phyloP scores from a whole-genome alignment of 2,888 invertebrate genomes.

The Drosophila eohydei region DNA sequence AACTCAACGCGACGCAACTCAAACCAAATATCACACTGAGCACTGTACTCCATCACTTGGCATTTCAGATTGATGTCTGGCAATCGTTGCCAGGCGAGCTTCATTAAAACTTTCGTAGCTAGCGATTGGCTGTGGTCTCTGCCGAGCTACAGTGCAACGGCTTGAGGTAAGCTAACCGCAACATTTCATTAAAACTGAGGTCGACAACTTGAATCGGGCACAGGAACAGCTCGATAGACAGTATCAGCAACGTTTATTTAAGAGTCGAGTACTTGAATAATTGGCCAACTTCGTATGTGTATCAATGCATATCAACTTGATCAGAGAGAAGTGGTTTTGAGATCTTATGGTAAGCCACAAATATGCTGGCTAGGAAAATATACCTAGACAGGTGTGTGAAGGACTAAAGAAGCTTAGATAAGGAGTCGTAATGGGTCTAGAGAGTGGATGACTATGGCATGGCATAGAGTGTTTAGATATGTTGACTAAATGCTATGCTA shows the following conservation, averaged over 20 bases:
- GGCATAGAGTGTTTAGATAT: too few species aligned
- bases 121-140: slow-evolving; percentile 58
- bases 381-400: not conserved
- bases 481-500: too few species aligned
- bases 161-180: slow-evolving; percentile 49
- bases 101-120: slow-evolving; percentile 68
- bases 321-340: not conserved
- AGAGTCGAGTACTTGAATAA: not conserved
- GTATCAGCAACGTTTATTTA: too few species aligned
- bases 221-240: not conserved
- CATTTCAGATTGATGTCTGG: slow-evolving; percentile 49
- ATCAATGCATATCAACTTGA: slow-evolving; percentile 1
- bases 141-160: slow-evolving; percentile 3
- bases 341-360: not conserved
- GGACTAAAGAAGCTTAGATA: not conserved
- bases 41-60: not conserved
- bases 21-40: slow-evolving; percentile 4
- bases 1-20: slow-evolving; percentile 1
- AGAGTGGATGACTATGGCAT: not conserved
- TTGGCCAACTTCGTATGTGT: not conserved
- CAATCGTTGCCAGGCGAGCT: slow-evolving; percentile 58
- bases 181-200: slow-evolving; percentile 69
- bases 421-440: not conserved
- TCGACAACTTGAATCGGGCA: slow-evolving; percentile 20
- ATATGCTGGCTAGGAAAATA: not conserved